Base-by-base conservation (phyloP, 2,888 invertebrate species). In the Trichogramma dendrolimi region DNA sequence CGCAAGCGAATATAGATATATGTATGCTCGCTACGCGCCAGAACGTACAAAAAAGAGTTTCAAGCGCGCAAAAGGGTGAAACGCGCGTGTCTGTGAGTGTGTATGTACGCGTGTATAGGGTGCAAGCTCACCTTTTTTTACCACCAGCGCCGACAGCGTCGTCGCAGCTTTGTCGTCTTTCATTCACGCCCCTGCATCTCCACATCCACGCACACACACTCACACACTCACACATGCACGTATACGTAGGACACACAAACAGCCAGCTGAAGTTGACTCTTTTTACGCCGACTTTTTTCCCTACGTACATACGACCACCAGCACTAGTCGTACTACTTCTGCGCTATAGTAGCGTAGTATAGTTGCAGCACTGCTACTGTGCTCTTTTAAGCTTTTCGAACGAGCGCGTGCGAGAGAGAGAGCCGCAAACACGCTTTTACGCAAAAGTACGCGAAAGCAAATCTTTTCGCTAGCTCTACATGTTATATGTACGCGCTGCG, bases 371-470 rank as follows among this genome's bases (percentile, higher is more conserved):
- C 27, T 27, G 27, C 27, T 27, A 27, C 27, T 27, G 27, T 27
- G 27, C 27, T 27, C 27, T 27, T 27, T 27, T 27, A 27, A 27
- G 27, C 40, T 39, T 27, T 14, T 6, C 14, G 11, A 4, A 8
- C 8, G 43, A 5, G 4, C 55, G 8, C 49, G 39, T 1, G 1
- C 44, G 44, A 51, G 27, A 27, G 27, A 27, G 27, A 27, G 41
- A 5, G 49, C 55, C 54, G 57, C 63, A 49, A 61, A 55, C 58
- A 58, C 50, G 62, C 61, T 52, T 61, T 61, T 58, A 55, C 56
- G 61, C 61, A 55, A 27, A 49, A 11, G 11, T 27, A n/a, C 38
- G 48, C 47, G 57, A 39, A 50, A 50, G 57, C 57, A 57, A 57
- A 52, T 50, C 27, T 27, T 27, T 27, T 27, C 27, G 27, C 27